Percentiles rank a stretch among this genome's conserved stretches.
Evolutionary conservation across 2,888 invertebrate species (phyloP).

Genomic region (Microctonus aethiopoides): DNA sequence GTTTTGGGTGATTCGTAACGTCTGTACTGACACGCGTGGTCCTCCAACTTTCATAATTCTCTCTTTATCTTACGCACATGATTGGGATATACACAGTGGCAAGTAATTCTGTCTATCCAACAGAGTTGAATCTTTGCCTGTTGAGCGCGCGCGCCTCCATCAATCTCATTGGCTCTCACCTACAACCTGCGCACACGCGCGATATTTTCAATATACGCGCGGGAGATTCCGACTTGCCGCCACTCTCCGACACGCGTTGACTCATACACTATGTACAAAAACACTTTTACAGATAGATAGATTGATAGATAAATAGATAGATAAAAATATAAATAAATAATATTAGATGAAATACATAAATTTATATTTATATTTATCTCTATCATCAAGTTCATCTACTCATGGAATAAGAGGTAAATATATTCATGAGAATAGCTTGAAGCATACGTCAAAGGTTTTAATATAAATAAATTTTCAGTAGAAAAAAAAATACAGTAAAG

Average conservation of each 20-base stretch:
- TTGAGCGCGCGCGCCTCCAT: constrained; percentile 32
- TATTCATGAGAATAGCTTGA: too few relatives aligned
- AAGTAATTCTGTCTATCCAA: neutral
- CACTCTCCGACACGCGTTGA: neutral
- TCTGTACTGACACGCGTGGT: constrained; percentile 47
- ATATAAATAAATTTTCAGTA: too few relatives aligned
- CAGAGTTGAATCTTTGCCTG: constrained; percentile 15
- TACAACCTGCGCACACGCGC: constrained; percentile 21
- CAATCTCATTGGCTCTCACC: constrained; percentile 34
- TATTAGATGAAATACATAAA: too few relatives aligned
- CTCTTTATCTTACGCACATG: constrained; percentile 5
- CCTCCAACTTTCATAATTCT: constrained; percentile 37
- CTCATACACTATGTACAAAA: constrained; percentile 7
- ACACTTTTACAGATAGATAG: too few relatives aligned
- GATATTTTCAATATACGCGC: constrained; percentile 18
- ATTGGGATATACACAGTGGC: neutral
- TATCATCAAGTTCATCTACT: too few relatives aligned
- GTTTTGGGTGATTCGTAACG: constrained; percentile 60
- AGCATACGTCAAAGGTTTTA: too few relatives aligned
- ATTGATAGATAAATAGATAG: too few relatives aligned
- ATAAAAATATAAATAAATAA: too few relatives aligned
- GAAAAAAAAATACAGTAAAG: too few relatives aligned
- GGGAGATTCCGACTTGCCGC: constrained; percentile 30
- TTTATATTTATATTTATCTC: too few relatives aligned
- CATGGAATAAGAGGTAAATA: too few relatives aligned